Percentiles rank a stretch among this genome's conserved stretches.
Evolutionary conservation across 2,888 invertebrate species (phyloP).

Genomic region (Xanthorhoe spadicearia): DNA sequence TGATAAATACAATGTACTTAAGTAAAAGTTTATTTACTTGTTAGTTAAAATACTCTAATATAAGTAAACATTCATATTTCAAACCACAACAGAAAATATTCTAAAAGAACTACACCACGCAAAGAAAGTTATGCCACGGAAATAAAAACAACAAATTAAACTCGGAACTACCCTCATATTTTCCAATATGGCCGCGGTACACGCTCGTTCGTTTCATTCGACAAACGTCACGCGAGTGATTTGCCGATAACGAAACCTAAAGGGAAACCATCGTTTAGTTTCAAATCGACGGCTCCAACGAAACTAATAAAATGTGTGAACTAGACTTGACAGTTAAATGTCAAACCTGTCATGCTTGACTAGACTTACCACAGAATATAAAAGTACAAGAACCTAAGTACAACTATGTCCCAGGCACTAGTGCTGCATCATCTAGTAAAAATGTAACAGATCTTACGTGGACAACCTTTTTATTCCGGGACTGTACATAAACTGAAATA

Average conservation of each 20-base stretch:
- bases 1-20: too few relatives aligned
- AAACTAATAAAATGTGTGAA: conserved; percentile 37
- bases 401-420: too few relatives aligned
- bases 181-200: conserved; percentile 65
- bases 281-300: conserved; percentile 41
- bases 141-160: conserved; percentile 43
- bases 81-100: conserved; percentile 1
- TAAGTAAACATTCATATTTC: conserved; percentile 20
- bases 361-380: neutral
- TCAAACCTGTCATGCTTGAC: neutral
- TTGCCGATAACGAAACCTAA: conserved; percentile 42
- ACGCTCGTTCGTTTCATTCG: conserved; percentile 63
- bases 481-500: too few relatives aligned
- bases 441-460: too few relatives aligned
- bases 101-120: neutral
- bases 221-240: conserved; percentile 53
- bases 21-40: too few relatives aligned
- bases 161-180: conserved; percentile 50
- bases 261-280: conserved; percentile 39
- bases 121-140: conserved; percentile 40
- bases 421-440: too few relatives aligned
- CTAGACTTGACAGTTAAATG: conserved; percentile 31
- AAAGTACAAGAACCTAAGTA: too few relatives aligned
- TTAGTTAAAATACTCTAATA: too few relatives aligned
- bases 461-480: too few relatives aligned